phyloP scores from a whole-genome alignment of 2,888 invertebrate genomes.

The Synanthedon vespiformis region DNA sequence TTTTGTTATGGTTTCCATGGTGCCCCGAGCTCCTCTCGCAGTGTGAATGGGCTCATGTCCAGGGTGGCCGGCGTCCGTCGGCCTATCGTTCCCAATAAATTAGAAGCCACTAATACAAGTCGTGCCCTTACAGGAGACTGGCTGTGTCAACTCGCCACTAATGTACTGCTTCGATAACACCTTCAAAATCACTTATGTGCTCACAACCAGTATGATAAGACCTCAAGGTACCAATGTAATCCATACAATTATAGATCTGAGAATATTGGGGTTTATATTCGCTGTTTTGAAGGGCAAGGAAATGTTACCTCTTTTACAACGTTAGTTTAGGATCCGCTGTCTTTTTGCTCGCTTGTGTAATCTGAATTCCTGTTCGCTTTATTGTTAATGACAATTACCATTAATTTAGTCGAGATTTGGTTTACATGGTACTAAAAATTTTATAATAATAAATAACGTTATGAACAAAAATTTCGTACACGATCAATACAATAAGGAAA shows the following conservation, averaged over 20 bases:
- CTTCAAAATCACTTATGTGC: constrained; percentile 58
- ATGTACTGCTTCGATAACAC: constrained; percentile 64
- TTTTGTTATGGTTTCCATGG: not conserved
- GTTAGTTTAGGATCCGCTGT: constrained; percentile 52
- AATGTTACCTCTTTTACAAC: constrained; percentile 50
- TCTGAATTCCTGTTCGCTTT: constrained; percentile 52
- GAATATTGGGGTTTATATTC: constrained; percentile 23
- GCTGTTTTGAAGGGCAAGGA: constrained; percentile 39
- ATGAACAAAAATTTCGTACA: too few species aligned
- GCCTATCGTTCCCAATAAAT: constrained; percentile 67
- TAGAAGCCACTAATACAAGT: constrained; percentile 67
- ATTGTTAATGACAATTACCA: constrained; percentile 39
- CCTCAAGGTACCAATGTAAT: not conserved
- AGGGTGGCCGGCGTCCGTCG: constrained; percentile 68
- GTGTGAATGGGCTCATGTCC: constrained; percentile 61
- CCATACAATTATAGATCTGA: constrained; percentile 9
- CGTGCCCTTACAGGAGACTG: constrained; percentile 65
- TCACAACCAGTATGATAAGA: constrained; percentile 24
- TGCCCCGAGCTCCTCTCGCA: constrained; percentile 28
- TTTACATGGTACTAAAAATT: too few species aligned
- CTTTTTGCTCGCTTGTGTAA: constrained; percentile 43
- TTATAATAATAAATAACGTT: too few species aligned
- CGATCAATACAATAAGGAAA: too few species aligned
- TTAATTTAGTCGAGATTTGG: not conserved
- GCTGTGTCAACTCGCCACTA: constrained; percentile 62